phyloP scores from a whole-genome alignment of 2,797 vertebrate genomes.

The Myotis myotis region DNA sequence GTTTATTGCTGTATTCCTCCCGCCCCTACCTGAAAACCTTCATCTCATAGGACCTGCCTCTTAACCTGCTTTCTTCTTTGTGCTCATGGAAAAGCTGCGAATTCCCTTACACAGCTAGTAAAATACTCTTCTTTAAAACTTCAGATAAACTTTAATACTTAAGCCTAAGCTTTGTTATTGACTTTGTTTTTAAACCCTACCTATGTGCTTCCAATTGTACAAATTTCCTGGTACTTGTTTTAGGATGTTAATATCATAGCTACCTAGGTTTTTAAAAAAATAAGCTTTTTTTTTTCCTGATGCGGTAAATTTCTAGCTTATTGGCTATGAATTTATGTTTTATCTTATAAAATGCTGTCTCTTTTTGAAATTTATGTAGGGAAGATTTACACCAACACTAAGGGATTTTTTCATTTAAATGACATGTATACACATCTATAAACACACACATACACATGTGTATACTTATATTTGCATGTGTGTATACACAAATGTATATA shows the following conservation, averaged over 20 bases:
- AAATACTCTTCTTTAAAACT: neutral
- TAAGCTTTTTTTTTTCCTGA: neutral
- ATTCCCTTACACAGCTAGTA: neutral
- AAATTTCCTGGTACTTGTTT: neutral
- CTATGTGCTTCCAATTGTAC: neutral
- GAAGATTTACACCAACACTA: neutral
- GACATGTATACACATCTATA: neutral
- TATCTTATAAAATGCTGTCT: neutral
- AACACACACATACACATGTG: neutral
- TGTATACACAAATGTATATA: neutral
- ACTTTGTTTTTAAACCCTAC: constrained; percentile 22
- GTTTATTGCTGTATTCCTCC: neutral
- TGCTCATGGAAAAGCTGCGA: neutral
- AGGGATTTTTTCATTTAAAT: neutral
- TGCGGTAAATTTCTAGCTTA: neutral
- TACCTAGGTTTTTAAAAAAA: neutral
- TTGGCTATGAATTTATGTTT: neutral
- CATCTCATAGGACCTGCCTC: neutral
- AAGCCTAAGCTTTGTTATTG: neutral
- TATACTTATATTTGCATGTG: too few relatives aligned
- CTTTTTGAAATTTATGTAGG: neutral
- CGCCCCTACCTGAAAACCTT: neutral
- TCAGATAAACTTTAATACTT: neutral
- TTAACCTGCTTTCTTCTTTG: neutral
- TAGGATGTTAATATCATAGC: neutral